Base-by-base conservation (phyloP, 2,888 invertebrate species). In the Neocrepidodera transversa region DNA sequence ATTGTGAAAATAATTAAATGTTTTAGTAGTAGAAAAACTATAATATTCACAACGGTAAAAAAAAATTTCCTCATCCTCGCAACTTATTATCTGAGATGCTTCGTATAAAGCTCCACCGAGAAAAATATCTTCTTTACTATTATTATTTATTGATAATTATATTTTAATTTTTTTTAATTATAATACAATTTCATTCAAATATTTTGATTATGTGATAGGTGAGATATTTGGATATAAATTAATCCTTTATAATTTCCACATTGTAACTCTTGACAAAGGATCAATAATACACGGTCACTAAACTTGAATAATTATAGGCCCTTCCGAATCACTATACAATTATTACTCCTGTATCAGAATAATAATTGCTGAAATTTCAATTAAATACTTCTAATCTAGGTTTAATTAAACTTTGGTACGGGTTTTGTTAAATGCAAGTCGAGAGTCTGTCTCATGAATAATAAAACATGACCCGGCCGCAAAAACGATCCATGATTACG, bases 331-430 rank as follows among this genome's bases (percentile, higher is more conserved):
- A 42, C 47, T 57, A 38, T 58, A 54, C 60, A 60, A 62, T 64
- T 64, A 64, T 64, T 64, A 62, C 62, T 55, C 62, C 62, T 50
- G 57, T 58, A 65, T 63, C 63, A 59, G 63, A 65, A 63, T 65
- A 59, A 54, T 65, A 61, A 63, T 63, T 61, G 57, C 63, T 36
- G 43, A 59, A 61, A 63, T 63, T 63, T 60, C 65, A 61, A 65
- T 65, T 65, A 57, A 58, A 65, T 63, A 65, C 59, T 61, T 63
- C 59, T 63, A 63, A 65, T 63, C 63, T 65, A 51, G 54, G 55
- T 65, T 65, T 65, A 63, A 65, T 65, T 63, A 63, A 65, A 65
- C 59, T 61, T 61, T 51, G 59, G 58, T 48, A 56, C 26, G 36
- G 58, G 63, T 60, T 62, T 60, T 58, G 57, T 58, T 58, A 54